phyloP scores from a whole-genome alignment of 1,140 invertebrate species.

The Globodera rostochiensis region DNA sequence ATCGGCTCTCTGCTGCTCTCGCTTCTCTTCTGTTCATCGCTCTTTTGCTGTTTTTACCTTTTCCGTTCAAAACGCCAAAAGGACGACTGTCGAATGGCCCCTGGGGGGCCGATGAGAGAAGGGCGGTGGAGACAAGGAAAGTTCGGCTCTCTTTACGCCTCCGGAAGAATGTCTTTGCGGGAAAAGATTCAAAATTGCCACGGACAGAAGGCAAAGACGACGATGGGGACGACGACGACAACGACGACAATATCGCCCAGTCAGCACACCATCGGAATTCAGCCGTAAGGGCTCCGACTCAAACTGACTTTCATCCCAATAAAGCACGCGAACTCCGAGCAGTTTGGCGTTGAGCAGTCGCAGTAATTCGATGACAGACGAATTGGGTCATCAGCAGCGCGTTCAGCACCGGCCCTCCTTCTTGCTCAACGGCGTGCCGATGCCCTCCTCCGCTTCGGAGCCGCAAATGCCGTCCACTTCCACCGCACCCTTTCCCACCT shows the following conservation, averaged over 20 bases:
- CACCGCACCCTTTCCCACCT: background rate
- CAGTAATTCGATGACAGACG: background rate
- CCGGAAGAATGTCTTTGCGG: background rate
- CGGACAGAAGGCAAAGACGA: background rate
- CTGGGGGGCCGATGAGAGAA: background rate
- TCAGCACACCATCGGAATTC: background rate
- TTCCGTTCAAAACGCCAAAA: background rate
- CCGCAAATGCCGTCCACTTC: constrained; percentile 24
- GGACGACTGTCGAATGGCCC: background rate
- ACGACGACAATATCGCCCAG: background rate
- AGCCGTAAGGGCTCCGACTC: no score
- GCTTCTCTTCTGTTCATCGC: constrained; percentile 4
- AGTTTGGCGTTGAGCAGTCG: background rate
- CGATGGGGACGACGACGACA: background rate
- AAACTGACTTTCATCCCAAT: background rate
- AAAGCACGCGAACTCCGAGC: background rate
- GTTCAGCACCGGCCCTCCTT: background rate
- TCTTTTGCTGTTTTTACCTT: constrained; percentile 22
- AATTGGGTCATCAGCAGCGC: background rate
- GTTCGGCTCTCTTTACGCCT: constrained; percentile 16
- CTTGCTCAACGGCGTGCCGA: background rate
- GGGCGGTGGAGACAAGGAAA: constrained; percentile 11
- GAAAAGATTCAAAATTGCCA: background rate
- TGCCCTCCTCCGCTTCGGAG: background rate
- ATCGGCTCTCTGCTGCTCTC: constrained; percentile 16